Percentiles rank a stretch among this genome's conserved stretches.
phyloP scores from a whole-genome alignment of 2,113 vertebrate genomes.

The Dicrurus megarhynchus region DNA sequence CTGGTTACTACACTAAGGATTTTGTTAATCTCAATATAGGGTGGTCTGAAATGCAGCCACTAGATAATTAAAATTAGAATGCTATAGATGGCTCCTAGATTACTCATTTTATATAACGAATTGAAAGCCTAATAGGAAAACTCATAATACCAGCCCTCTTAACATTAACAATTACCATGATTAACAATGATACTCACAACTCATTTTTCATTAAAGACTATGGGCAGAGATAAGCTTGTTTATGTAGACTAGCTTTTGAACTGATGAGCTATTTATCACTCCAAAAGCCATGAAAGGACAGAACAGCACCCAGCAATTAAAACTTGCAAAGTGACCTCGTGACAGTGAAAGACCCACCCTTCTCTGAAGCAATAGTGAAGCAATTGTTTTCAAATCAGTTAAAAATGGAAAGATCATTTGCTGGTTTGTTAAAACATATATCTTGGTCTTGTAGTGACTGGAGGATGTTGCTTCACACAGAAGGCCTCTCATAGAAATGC shows the following conservation, averaged over 20 bases:
- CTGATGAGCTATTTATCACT: slow-evolving; percentile 77
- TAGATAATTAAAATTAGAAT: slow-evolving; percentile 74
- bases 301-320: slow-evolving; percentile 85
- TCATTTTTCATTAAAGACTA: slow-evolving; percentile 89
- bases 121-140: slow-evolving; percentile 86
- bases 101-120: slow-evolving; percentile 83
- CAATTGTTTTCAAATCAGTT: slow-evolving; percentile 59
- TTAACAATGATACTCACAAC: slow-evolving; percentile 89
- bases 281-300: slow-evolving; percentile 75
- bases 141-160: slow-evolving; percentile 82
- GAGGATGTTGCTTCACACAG: not conserved
- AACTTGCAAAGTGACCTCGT: slow-evolving; percentile 89
- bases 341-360: slow-evolving; percentile 74
- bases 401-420: slow-evolving; percentile 61
- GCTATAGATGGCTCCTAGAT: slow-evolving; percentile 72
- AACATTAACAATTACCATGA: slow-evolving; percentile 91
- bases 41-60: slow-evolving; percentile 27
- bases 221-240: slow-evolving; percentile 88
- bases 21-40: slow-evolving; percentile 43
- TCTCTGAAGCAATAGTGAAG: slow-evolving; percentile 21
- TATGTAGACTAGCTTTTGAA: slow-evolving; percentile 81
- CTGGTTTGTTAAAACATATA: slow-evolving; percentile 60
- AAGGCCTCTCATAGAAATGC: not conserved
- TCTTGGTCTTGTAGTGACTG: slow-evolving; percentile 1
- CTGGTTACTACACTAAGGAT: not conserved